Percentiles rank a stretch among this genome's conserved stretches.
Conservation (phyloP, 2,113 vertebrate species). For the Ursus arctos region DNA sequence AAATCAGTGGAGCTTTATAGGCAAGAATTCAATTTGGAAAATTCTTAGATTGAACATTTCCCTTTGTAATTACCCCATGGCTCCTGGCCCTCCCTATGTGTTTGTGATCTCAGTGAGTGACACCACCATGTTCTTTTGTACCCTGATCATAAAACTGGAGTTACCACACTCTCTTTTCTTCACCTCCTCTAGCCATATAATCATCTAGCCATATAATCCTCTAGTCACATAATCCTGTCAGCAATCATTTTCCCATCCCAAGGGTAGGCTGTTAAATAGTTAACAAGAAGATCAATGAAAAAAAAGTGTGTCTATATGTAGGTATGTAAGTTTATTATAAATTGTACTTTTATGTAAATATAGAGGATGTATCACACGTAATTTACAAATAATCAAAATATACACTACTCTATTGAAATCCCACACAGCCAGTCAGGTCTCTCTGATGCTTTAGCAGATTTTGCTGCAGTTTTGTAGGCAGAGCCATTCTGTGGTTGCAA, state of each 20-base stretch:
- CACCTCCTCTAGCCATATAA: neutral
- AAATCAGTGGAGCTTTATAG: neutral
- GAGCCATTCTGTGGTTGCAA: neutral
- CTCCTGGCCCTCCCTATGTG: fast-evolving
- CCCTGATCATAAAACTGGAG: neutral
- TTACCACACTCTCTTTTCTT: neutral
- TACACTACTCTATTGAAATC: neutral
- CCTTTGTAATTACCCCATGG: neutral
- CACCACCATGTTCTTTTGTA: neutral
- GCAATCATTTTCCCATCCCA: neutral
- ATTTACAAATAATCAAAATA: neutral
- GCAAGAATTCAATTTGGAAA: neutral
- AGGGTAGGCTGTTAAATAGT: neutral
- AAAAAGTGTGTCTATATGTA: neutral
- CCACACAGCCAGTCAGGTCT: neutral
- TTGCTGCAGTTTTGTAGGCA: neutral
- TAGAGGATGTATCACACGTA: neutral
- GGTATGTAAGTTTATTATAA: neutral
- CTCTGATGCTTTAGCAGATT: neutral
- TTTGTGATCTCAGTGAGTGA: neutral
- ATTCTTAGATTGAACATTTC: neutral
- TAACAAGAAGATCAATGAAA: neutral
- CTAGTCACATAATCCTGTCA: neutral
- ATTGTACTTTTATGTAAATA: neutral
- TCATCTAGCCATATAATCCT: too few relatives aligned